Evolutionary conservation across 2,888 invertebrate genomes (phyloP), one percentile per base, ranked within the genome.

Genomic region (Syrista parreyssii): DNA sequence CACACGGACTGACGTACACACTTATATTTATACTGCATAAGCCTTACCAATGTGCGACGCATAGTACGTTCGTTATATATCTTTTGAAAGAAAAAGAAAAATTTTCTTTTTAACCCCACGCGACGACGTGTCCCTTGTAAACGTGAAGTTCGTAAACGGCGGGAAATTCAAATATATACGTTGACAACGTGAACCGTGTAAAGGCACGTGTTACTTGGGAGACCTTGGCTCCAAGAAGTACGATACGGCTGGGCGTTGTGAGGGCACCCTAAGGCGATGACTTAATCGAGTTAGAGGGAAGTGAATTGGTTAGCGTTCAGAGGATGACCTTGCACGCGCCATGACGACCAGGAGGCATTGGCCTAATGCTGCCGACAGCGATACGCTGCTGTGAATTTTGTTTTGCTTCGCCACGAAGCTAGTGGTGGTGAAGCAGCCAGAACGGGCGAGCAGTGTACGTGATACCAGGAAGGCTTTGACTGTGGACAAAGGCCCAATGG

Each of bases 311-410:
- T 78, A 76, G 78, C 78, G 77, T 78, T 80, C 77, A 9, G 80
- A 75, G 80, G 79, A 81, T 86, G 86, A 81, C 88, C 86, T 88
- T 89, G 86, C 89, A 88, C 84, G 86, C 82, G 84, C 83, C 82
- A 75, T 78, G 81, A 79, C 55, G 80, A 82, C 82, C 75, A 81
- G 79, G 80, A 87, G 87, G 85, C 89, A 88, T 88, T 87, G 86
- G 86, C 87, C 87, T 83, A 78, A 73, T 75, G 78, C 76, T 36
- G 74, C 74, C 34, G 33, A 36, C 36, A 30, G 35, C 34, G 74
- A 33, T 36, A 79, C 78, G 31, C 73, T 76, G 73, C 68, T 68
- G 78, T 55, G 68, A 78, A 81, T 78, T 82, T 82, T 81, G 76
- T 81, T 76, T 78, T 79, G 72, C 33, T 68, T n/a, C 33, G 75